phyloP scores from a whole-genome alignment of 1,140 invertebrate genomes.

The Colletes latitarsis region DNA sequence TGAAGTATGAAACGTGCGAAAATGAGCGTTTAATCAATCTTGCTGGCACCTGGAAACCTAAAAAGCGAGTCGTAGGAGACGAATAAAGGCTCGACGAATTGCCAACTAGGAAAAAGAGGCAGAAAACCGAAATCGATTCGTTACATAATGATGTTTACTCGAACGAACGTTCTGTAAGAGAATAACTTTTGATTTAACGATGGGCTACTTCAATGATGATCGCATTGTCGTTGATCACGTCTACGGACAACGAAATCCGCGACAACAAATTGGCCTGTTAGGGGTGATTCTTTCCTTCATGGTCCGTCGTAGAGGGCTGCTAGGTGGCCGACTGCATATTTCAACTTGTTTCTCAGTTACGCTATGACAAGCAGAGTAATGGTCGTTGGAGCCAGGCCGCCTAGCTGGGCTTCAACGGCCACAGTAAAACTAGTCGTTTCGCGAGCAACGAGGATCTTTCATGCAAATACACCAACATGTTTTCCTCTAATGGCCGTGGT shows the following conservation, averaged over 20 bases:
- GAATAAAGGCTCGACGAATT: neutral
- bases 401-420: conserved; percentile 45
- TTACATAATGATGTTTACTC: conserved; percentile 20
- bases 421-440: conserved; percentile 67
- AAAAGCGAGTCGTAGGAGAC: neutral
- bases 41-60: neutral
- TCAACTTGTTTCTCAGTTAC: conserved; percentile 69
- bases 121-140: neutral
- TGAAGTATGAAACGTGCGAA: too few species aligned
- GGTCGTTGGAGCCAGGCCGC: conserved; percentile 56
- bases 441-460: conserved; percentile 68
- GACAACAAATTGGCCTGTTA: conserved; percentile 65
- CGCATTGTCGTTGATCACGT: conserved; percentile 2
- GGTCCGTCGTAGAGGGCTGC: conserved; percentile 55
- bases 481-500: conserved; percentile 64
- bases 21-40: neutral
- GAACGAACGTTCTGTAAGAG: neutral
- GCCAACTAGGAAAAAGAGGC: neutral
- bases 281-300: conserved; percentile 65
- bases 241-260: neutral
- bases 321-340: conserved; percentile 67
- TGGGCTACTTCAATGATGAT: neutral
- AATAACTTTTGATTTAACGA: conserved; percentile 18
- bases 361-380: conserved; percentile 71
- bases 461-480: conserved; percentile 73